These are phyloP conservation scores for Bimastos eiseni DNA, from an alignment of 2,888 invertebrate species.

Conservation along the genomic window DNA sequence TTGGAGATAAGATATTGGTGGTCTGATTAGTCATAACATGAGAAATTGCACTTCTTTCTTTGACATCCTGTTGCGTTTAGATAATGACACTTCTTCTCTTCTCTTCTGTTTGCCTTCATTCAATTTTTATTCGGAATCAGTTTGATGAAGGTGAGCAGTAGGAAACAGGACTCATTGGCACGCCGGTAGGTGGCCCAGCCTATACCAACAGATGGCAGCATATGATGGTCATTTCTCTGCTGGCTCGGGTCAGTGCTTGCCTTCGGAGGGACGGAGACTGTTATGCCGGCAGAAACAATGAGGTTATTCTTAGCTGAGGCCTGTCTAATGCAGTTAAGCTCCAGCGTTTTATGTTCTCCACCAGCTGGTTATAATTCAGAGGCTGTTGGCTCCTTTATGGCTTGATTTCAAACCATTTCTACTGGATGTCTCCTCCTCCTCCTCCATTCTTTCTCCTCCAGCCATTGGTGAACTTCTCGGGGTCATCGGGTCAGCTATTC, in stretches of 20 bases:
- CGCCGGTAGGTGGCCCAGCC: background rate
- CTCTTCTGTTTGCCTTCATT: too few relatives aligned
- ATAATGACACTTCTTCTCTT: too few relatives aligned
- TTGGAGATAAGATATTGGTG: too few relatives aligned
- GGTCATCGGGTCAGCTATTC: background rate
- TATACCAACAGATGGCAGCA: background rate
- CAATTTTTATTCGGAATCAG: background rate
- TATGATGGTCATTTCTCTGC: background rate
- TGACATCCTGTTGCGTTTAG: too few relatives aligned
- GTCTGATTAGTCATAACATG: too few relatives aligned
- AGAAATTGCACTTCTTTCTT: too few relatives aligned
- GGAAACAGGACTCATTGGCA: background rate
- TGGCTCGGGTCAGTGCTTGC: background rate
- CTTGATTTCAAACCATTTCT: background rate
- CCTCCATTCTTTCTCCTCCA: background rate
- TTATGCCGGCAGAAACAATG: conserved; percentile 1
- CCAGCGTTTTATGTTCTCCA: background rate
- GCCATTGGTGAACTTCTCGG: background rate
- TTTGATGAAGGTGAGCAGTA: background rate
- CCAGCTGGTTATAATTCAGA: conserved; percentile 13
- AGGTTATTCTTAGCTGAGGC: conserved; percentile 13
- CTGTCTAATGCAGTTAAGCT: conserved; percentile 4
- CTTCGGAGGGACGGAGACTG: background rate
- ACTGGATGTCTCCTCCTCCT: background rate
- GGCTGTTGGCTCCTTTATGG: background rate